Conservation (phyloP, 2,888 invertebrate genomes). For the Seladonia tumulorum region DNA sequence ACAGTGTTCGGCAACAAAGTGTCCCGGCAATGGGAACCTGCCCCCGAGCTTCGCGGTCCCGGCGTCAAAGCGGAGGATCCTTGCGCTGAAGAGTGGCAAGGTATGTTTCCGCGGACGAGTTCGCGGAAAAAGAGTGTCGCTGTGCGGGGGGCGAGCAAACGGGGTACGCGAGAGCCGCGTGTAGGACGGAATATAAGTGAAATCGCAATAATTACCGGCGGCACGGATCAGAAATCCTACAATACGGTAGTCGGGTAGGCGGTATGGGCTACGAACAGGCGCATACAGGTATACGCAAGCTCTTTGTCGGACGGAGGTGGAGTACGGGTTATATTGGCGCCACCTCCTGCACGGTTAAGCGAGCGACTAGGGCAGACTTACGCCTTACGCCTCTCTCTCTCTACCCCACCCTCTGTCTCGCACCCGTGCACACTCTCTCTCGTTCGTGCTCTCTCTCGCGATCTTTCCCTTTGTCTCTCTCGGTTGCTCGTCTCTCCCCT, state of each 20-base stretch:
- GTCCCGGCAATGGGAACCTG: constrained; percentile 6
- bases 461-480: constrained; percentile 14
- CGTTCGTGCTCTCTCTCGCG: constrained; percentile 38
- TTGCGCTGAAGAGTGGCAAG: constrained; percentile 6
- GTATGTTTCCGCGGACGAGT: neutral
- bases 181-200: constrained; percentile 66
- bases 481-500: constrained; percentile 53
- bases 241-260: constrained; percentile 74
- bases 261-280: constrained; percentile 72
- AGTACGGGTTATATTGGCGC: constrained; percentile 83
- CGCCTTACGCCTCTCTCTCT: constrained; percentile 84
- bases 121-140: neutral
- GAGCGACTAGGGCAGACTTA: constrained; percentile 85
- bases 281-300: constrained; percentile 81
- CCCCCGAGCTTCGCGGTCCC: neutral
- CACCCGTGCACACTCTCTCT: constrained; percentile 78
- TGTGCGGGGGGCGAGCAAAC: neutral
- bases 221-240: constrained; percentile 76
- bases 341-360: constrained; percentile 87
- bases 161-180: constrained; percentile 14
- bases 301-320: constrained; percentile 75
- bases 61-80: neutral
- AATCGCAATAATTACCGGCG: constrained; percentile 77
- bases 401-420: constrained; percentile 84
- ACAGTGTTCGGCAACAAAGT: constrained; percentile 21